A percentile compares a stretch with the other conserved stretches of the same genome.
Evolutionary conservation across 2,888 invertebrate species (phyloP).

Genomic region (Cataglyphis livida): DNA sequence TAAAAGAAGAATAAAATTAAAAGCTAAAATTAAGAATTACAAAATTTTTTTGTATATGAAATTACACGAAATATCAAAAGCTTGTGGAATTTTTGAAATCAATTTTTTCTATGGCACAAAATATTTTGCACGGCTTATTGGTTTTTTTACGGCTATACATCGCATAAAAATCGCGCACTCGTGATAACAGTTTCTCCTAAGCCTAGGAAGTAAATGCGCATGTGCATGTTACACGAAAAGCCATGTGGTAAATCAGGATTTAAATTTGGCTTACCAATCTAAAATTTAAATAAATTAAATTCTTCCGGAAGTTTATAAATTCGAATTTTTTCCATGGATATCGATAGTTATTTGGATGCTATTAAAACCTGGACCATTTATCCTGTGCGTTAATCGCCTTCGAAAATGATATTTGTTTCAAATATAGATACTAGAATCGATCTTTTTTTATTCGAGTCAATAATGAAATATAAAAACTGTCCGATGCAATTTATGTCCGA

Average conservation of each 20-base stretch:
- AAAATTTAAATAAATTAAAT: slow-evolving; percentile 79
- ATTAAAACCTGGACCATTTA: slow-evolving; percentile 66
- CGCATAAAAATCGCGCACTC: slow-evolving; percentile 36
- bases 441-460: slow-evolving; percentile 10
- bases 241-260: slow-evolving; percentile 79
- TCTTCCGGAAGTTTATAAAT: slow-evolving; percentile 74
- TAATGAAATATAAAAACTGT: slow-evolving; percentile 35
- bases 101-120: background rate
- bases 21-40: too few relatives aligned
- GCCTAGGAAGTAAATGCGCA: slow-evolving; percentile 26
- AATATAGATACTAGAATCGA: slow-evolving; percentile 3
- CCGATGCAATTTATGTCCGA: background rate
- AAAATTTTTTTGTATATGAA: background rate
- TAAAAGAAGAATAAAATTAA: background rate
- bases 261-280: slow-evolving; percentile 66
- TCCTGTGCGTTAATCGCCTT: slow-evolving; percentile 42
- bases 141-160: slow-evolving; percentile 8
- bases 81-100: background rate
- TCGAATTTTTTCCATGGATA: slow-evolving; percentile 70
- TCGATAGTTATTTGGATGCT: slow-evolving; percentile 68
- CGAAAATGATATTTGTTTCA: slow-evolving; percentile 44
- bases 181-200: slow-evolving; percentile 66
- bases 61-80: slow-evolving; percentile 4
- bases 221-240: slow-evolving; percentile 71
- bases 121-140: slow-evolving; percentile 45